Evolutionary conservation across 2,797 vertebrate species (phyloP).

Genomic region (Gallinago stenura): DNA sequence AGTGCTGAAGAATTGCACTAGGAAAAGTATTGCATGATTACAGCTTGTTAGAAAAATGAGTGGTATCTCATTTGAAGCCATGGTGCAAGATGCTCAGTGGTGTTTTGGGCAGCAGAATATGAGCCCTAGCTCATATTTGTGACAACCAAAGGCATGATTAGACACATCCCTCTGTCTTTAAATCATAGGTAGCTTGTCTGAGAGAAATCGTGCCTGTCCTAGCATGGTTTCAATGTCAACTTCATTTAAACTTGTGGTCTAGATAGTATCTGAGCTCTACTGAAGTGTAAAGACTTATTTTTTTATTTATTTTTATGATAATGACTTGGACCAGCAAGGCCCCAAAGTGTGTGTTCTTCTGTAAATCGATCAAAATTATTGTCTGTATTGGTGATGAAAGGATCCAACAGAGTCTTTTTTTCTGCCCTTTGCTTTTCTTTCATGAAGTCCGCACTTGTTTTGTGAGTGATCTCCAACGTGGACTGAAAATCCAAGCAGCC

Average conservation of each 20-base stretch:
- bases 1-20: neutral
- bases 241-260: neutral
- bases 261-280: neutral
- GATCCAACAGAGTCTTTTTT: neutral
- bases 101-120: neutral
- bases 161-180: neutral
- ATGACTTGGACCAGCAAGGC: neutral
- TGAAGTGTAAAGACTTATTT: neutral
- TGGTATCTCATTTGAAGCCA: neutral
- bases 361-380: neutral
- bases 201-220: neutral
- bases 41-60: neutral
- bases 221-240: rapidly evolving
- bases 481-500: constrained; percentile 93
- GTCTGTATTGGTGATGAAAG: neutral
- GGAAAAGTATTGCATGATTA: neutral
- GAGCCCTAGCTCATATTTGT: neutral
- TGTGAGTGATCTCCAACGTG: constrained; percentile 94
- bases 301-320: neutral
- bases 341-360: neutral
- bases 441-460: constrained; percentile 90
- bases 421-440: neutral
- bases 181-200: neutral
- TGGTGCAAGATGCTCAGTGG: neutral
- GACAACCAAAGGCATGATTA: neutral